These are phyloP conservation scores for Adela reaumurella DNA, from an alignment of 2,888 invertebrate genomes.

Conservation along the genomic window DNA sequence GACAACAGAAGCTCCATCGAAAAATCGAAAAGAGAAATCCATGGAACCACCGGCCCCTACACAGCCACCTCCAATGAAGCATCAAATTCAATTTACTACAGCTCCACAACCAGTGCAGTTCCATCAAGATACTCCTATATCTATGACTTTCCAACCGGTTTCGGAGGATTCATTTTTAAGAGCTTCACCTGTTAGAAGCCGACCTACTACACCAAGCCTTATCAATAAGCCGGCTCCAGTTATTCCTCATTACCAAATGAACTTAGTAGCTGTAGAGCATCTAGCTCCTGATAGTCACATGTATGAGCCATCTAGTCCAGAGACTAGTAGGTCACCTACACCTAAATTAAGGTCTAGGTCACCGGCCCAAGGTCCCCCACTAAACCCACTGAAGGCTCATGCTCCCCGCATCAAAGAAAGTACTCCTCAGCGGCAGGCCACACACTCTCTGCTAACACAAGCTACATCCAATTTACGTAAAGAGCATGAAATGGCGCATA, in stretches of 20 bases:
- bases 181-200: slow-evolving; percentile 50
- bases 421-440: slow-evolving; percentile 32
- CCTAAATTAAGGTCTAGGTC: slow-evolving; percentile 63
- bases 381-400: slow-evolving; percentile 62
- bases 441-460: slow-evolving; percentile 30
- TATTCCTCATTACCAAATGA: slow-evolving; percentile 77
- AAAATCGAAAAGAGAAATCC: slow-evolving; percentile 29
- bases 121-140: slow-evolving; percentile 49
- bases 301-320: slow-evolving; percentile 59
- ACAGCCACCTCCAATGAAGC: slow-evolving; percentile 14
- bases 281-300: slow-evolving; percentile 55
- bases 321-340: slow-evolving; percentile 61
- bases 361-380: slow-evolving; percentile 69
- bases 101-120: slow-evolving; percentile 29
- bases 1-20: slow-evolving; percentile 32
- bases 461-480: slow-evolving; percentile 32
- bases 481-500: slow-evolving; percentile 45
- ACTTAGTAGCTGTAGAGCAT: slow-evolving; percentile 67
- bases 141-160: slow-evolving; percentile 65
- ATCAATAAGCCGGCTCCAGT: slow-evolving; percentile 72
- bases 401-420: slow-evolving; percentile 60
- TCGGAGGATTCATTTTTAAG: slow-evolving; percentile 51
- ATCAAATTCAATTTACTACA: slow-evolving; percentile 19
- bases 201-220: slow-evolving; percentile 67
- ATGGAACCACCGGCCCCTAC: slow-evolving; percentile 21